Conservation (phyloP, 2,113 vertebrate species). For the Aphelocoma coerulescens region DNA sequence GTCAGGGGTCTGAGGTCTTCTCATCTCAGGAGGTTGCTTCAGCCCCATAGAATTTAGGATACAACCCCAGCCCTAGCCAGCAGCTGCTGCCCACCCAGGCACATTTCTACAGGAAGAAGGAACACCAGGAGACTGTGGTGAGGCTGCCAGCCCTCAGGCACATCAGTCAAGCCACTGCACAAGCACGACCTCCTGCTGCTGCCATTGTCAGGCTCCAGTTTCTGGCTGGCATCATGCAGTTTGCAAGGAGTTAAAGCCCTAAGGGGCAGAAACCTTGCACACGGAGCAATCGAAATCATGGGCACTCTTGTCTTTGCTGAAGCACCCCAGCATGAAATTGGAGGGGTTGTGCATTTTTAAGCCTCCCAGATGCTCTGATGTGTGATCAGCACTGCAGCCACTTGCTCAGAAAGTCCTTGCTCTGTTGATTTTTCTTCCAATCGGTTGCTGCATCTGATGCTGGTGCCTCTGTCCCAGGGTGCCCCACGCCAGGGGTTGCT, state of each 20-base stretch:
- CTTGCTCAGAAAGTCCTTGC: neutral
- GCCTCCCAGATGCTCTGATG: neutral
- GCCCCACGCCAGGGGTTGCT: rapidly evolving
- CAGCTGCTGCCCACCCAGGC: rapidly evolving
- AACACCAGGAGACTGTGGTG: neutral
- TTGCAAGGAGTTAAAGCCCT: neutral
- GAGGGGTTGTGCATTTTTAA: neutral
- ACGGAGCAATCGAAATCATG: rapidly evolving
- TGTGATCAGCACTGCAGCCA: rapidly evolving
- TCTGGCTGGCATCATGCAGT: neutral
- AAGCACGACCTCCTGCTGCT: neutral
- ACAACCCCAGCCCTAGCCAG: neutral
- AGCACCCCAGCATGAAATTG: neutral
- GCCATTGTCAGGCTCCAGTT: neutral
- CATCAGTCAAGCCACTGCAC: neutral
- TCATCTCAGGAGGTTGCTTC: neutral
- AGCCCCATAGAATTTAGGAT: neutral
- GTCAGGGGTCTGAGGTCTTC: neutral
- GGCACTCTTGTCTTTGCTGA: neutral
- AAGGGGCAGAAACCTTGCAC: neutral
- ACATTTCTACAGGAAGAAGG: neutral
- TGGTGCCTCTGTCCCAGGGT: neutral
- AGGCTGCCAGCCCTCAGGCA: neutral
- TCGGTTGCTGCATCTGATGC: rapidly evolving
- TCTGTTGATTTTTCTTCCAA: neutral